These are phyloP conservation scores for Drosophila mauritiana DNA, from an alignment of 1,140 invertebrate genomes.

Conservation along the genomic window DNA sequence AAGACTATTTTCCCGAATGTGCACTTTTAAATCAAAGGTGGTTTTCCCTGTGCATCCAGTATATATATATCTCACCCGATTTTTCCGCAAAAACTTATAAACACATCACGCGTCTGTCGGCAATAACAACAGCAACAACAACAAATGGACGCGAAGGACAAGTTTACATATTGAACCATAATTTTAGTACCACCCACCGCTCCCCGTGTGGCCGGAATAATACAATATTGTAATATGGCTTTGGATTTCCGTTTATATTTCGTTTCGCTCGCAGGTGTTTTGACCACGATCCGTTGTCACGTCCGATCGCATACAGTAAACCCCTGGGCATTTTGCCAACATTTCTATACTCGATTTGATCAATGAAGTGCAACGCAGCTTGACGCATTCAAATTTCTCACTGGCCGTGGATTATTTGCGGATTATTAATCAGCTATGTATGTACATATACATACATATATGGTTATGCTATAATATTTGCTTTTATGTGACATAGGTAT, in stretches of 20 bases:
- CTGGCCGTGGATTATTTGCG: constrained; percentile 14
- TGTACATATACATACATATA: too few relatives aligned
- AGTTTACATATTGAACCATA: constrained; percentile 41
- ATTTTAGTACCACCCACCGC: constrained; percentile 17
- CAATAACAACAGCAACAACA: neutral
- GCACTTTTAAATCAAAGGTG: constrained; percentile 1
- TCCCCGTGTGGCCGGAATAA: constrained; percentile 3
- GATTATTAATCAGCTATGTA: constrained; percentile 8
- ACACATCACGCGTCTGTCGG: constrained; percentile 39
- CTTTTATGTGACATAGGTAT: neutral
- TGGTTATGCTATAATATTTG: neutral
- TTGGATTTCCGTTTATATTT: constrained; percentile 42
- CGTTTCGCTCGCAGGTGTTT: constrained; percentile 40
- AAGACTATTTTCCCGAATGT: neutral
- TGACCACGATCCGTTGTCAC: constrained; percentile 26
- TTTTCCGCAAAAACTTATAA: constrained; percentile 24
- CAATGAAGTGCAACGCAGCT: constrained; percentile 49
- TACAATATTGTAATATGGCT: constrained; percentile 27
- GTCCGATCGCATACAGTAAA: constrained; percentile 28
- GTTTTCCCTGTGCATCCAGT: neutral
- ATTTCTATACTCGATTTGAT: constrained; percentile 26
- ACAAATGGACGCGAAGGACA: constrained; percentile 33
- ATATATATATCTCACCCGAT: neutral
- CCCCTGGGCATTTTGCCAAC: constrained; percentile 27
- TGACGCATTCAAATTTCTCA: constrained; percentile 40